Percentiles rank a stretch among this genome's conserved stretches.
Conservation (phyloP, 2,888 invertebrate genomes). For the Brachynemurus nebulosus region DNA sequence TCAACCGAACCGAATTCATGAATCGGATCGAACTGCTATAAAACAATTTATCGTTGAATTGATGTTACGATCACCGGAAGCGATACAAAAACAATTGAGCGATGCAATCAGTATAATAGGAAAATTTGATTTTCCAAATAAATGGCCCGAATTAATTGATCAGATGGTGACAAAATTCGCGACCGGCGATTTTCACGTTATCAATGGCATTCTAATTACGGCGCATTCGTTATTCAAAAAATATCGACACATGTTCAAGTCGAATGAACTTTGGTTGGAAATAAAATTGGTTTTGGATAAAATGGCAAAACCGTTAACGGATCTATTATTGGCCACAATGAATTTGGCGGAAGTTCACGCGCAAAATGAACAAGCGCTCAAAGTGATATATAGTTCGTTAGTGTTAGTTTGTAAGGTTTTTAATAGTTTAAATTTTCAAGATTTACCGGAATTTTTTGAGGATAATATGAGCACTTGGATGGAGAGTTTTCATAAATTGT, state of each 20-base stretch:
- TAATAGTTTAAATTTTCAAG: slow-evolving; percentile 94
- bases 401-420: slow-evolving; percentile 88
- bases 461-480: slow-evolving; percentile 96
- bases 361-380: slow-evolving; percentile 64
- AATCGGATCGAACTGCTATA: slow-evolving; percentile 61
- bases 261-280: slow-evolving; percentile 88
- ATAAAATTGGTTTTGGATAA: slow-evolving; percentile 91
- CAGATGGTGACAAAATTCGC: slow-evolving; percentile 89
- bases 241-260: slow-evolving; percentile 92
- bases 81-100: slow-evolving; percentile 86
- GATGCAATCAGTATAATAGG: slow-evolving; percentile 94
- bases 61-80: slow-evolving; percentile 84
- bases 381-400: slow-evolving; percentile 78
- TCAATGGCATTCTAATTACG: slow-evolving; percentile 88
- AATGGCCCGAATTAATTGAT: slow-evolving; percentile 87
- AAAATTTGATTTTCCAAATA: slow-evolving; percentile 90
- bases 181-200: slow-evolving; percentile 82
- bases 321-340: slow-evolving; percentile 81
- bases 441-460: slow-evolving; percentile 97
- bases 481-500: slow-evolving; percentile 70
- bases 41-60: slow-evolving; percentile 78
- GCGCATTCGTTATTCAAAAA: slow-evolving; percentile 94
- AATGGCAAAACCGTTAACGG: slow-evolving; percentile 87
- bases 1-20: slow-evolving; percentile 63
- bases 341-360: slow-evolving; percentile 63